A percentile compares a stretch with the other conserved stretches of the same genome.
These are phyloP conservation scores for Spilosoma lubricipeda DNA, from an alignment of 2,888 invertebrate species.

Conservation along the genomic window DNA sequence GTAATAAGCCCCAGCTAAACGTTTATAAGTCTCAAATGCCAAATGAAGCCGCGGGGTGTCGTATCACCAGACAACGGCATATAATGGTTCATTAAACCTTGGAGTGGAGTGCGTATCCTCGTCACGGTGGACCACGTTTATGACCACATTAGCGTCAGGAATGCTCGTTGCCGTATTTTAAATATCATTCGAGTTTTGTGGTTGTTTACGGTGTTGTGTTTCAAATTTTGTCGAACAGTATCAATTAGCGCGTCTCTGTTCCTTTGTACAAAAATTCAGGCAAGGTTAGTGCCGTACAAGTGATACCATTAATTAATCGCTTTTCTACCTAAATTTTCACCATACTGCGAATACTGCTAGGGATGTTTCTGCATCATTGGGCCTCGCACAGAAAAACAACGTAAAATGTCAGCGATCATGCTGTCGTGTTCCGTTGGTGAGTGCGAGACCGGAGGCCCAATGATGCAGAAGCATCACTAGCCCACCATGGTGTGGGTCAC, in stretches of 20 bases:
- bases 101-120: constrained; percentile 66
- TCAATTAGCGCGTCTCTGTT: background rate
- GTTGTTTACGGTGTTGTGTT: constrained; percentile 16
- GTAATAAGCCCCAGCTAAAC: background rate
- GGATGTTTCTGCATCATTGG: no score
- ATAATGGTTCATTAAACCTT: constrained; percentile 75
- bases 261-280: background rate
- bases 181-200: constrained; percentile 31
- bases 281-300: background rate
- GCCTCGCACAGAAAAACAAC: no score
- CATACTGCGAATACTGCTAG: no score
- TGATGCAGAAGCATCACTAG: no score
- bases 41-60: constrained; percentile 58
- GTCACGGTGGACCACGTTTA: constrained; percentile 54
- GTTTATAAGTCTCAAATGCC: constrained; percentile 42
- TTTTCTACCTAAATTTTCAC: no score
- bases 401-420: no score
- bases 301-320: no score
- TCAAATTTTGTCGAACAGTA: constrained; percentile 7
- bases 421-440: no score
- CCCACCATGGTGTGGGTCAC: no score
- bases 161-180: constrained; percentile 40
- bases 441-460: no score
- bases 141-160: constrained; percentile 47
- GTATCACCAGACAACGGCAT: constrained; percentile 66